Evolutionary conservation across 2,797 vertebrate species (phyloP), one percentile per base, ranked within the genome.

Genomic region (Xenentodon cancila): DNA sequence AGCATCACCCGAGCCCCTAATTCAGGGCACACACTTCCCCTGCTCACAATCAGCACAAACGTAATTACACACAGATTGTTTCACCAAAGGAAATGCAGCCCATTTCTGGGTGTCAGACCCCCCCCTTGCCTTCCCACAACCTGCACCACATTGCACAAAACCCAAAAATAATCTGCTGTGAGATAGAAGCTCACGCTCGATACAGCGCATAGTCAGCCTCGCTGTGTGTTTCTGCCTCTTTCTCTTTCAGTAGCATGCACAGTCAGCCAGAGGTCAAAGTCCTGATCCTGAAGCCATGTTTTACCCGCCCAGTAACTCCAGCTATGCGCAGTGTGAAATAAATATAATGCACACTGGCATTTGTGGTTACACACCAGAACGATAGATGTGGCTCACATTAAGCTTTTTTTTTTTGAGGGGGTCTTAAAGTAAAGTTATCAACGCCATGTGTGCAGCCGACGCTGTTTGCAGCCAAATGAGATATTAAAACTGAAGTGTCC

Each of bases 41-140:
- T 79, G 69, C 66, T 88, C 84, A 93, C 91, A 94, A 91, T 92
- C 87, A 87, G 81, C 51, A 64, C 57, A 47, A 69, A 88, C 90
- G 91, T 91, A 92, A 93, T 92, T 91, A 91, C 80, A 85, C 68
- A 54, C 88, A 91, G 86, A 91, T 89, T 92, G 90, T 92, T 91
- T 84, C 75, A 85, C 80, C 78, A 82, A 80, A 91, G 86, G 84
- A 91, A 91, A 84, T 50, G 45, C 73, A 80, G 65, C 71, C 84
- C 77, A 68, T 75, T 64, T 82, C 59, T 59, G 48, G 62, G 66
- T 77, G 67, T 58, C 46, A 48, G 13, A 20, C 45, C 9, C 19
- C 45, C 19, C 12, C 9, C 44, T 15, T 13, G 44, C 9, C 44
- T 19, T 48, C 82, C 77, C 87, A 82, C 77, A 84, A 77, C 62